These are phyloP conservation scores for Alsophila aescularia DNA, from an alignment of 2,888 invertebrate species.

Conservation along the genomic window DNA sequence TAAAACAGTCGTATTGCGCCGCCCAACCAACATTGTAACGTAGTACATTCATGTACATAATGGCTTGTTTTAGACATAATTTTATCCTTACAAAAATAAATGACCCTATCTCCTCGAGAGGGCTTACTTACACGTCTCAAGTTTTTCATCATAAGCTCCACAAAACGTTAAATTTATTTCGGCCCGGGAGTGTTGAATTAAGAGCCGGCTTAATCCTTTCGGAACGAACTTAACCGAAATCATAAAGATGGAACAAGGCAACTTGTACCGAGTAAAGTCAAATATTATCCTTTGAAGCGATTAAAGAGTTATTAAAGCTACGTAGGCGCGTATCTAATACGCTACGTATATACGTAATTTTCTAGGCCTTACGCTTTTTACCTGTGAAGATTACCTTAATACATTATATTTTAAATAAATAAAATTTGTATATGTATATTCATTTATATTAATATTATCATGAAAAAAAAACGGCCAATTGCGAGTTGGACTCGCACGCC, in stretches of 20 bases:
- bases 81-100: slow-evolving; percentile 46
- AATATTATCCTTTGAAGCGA: slow-evolving; percentile 79
- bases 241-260: slow-evolving; percentile 81
- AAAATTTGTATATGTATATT: too few species aligned
- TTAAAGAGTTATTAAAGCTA: slow-evolving; percentile 78
- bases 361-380: background rate
- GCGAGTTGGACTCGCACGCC: too few species aligned
- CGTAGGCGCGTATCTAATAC: slow-evolving; percentile 45
- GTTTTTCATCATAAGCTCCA: slow-evolving; percentile 81
- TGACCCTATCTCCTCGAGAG: slow-evolving; percentile 55
- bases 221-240: slow-evolving; percentile 80
- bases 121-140: slow-evolving; percentile 68
- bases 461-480: too few species aligned
- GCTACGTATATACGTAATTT: slow-evolving; percentile 33
- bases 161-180: slow-evolving; percentile 81
- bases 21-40: slow-evolving; percentile 53
- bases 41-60: slow-evolving; percentile 60
- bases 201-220: slow-evolving; percentile 82
- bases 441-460: too few species aligned
- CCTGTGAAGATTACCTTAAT: too few species aligned
- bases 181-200: slow-evolving; percentile 79
- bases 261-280: slow-evolving; percentile 80
- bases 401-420: too few species aligned
- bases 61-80: slow-evolving; percentile 21
- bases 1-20: slow-evolving; percentile 47